Evolutionary conservation across 1,140 invertebrate genomes (phyloP).

Genomic region (Bombus huntii): DNA sequence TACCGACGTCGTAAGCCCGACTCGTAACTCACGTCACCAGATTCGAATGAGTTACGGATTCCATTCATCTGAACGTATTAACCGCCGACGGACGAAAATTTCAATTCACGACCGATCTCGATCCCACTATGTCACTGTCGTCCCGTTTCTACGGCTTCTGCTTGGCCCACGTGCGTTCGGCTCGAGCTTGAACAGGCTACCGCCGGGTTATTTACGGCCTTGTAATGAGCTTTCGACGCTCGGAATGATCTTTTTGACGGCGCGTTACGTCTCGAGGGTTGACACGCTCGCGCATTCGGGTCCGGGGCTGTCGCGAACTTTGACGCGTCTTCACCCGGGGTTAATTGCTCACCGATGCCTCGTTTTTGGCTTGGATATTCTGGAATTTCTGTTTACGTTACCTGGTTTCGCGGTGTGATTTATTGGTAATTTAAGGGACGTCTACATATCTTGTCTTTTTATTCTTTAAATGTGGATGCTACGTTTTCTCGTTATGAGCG

Average conservation of each 20-base stretch:
- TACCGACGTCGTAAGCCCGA: background rate
- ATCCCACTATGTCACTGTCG: slow-evolving; percentile 5
- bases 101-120: slow-evolving; percentile 38
- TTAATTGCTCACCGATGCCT: background rate
- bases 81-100: slow-evolving; percentile 35
- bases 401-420: background rate
- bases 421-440: background rate
- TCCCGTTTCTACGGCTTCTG: background rate
- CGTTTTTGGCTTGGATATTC: no score
- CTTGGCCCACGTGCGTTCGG: background rate
- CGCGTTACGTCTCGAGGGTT: background rate
- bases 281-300: background rate
- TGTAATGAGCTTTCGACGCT: slow-evolving; percentile 30
- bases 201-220: slow-evolving; percentile 19
- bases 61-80: slow-evolving; percentile 57
- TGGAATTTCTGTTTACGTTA: background rate
- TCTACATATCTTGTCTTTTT: no score
- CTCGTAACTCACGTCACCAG: slow-evolving; percentile 50
- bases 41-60: slow-evolving; percentile 62
- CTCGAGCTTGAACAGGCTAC: no score
- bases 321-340: background rate
- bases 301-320: background rate
- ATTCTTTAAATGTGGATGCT: no score
- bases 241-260: slow-evolving; percentile 15
- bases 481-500: no score